Evolutionary conservation across 2,113 vertebrate genomes (phyloP), one percentile per base, ranked within the genome.

Genomic region (Pedionomus torquatus): DNA sequence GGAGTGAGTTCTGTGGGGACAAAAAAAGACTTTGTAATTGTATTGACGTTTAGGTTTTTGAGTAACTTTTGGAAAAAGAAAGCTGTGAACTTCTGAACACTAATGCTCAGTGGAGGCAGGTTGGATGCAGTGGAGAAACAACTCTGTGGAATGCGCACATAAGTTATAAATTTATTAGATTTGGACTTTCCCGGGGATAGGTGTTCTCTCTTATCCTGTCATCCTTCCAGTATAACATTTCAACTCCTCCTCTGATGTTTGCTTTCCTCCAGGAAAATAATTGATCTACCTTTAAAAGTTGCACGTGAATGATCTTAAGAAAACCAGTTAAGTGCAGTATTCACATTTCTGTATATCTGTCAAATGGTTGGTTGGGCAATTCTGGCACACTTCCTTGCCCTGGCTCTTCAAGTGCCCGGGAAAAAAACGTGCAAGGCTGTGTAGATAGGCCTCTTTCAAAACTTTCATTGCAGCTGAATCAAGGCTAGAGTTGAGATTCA

Each of bases 401-500:
- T 78, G 77, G 85, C 68, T 84, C 44, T 79, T 89, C 51, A 52
- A 86, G 61, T 71, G 60, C 85, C 64, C 44, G 78, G 79, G 61
- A 12, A 63, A 85, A 85, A 92, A 92, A 37, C 2, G 0, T 81
- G 65, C 76, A 79, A 79, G 52, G 35, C 86, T 84, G 17, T 54
- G 63, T 76, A 82, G 83, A 81, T 84, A 37, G 77, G 87, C 83
- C 83, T 74, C 83, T 97, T 95, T 96, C 65, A 94, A 91, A 94
- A 80, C 58, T 52, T 94, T 55, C 46, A 31, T 37, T 87, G 90
- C 90, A 63, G 58, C 58, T 72, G 83, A 92, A 94, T 87, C 69
- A 86, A 78, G 86, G 82, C 87, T 92, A 23, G 80, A 89, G 87
- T 57, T 92, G 93, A 81, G 85, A 82, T 90, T 96, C 90, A 93